phyloP scores from a whole-genome alignment of 2,113 vertebrate genomes.

The Halcyon malimbica region DNA sequence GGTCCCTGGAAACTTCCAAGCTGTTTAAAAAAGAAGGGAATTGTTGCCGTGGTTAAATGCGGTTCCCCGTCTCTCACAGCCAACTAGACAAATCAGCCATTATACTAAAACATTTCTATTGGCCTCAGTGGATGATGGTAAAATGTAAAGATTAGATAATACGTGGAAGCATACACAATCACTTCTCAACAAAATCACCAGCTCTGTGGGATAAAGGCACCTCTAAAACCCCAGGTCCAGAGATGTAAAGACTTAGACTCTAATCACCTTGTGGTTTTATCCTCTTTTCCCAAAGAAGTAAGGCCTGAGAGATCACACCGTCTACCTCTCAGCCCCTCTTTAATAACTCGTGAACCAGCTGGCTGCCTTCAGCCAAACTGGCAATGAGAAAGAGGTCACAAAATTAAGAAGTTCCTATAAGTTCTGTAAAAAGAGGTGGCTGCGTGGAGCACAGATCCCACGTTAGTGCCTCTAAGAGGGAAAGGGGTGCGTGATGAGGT shows the following conservation, averaged over 20 bases:
- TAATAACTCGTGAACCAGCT: not conserved
- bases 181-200: not conserved
- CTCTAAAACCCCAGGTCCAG: not conserved
- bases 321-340: not conserved
- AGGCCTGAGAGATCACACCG: not conserved
- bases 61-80: not conserved
- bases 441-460: not conserved
- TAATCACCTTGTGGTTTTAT: not conserved
- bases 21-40: not conserved
- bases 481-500: not conserved
- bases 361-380: not conserved
- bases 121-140: not conserved
- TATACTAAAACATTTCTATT: not conserved
- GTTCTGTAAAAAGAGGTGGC: not conserved
- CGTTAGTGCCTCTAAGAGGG: not conserved
- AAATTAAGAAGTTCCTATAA: not conserved
- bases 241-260: not conserved
- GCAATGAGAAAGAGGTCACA: not conserved
- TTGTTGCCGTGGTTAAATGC: not conserved
- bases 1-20: slow-evolving; percentile 8
- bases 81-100: not conserved
- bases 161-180: not conserved
- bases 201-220: not conserved
- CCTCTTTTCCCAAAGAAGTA: slow-evolving; percentile 8
- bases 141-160: not conserved